Evolutionary conservation across 2,113 vertebrate species (phyloP).

Genomic region (Zonotrichia leucophrys): DNA sequence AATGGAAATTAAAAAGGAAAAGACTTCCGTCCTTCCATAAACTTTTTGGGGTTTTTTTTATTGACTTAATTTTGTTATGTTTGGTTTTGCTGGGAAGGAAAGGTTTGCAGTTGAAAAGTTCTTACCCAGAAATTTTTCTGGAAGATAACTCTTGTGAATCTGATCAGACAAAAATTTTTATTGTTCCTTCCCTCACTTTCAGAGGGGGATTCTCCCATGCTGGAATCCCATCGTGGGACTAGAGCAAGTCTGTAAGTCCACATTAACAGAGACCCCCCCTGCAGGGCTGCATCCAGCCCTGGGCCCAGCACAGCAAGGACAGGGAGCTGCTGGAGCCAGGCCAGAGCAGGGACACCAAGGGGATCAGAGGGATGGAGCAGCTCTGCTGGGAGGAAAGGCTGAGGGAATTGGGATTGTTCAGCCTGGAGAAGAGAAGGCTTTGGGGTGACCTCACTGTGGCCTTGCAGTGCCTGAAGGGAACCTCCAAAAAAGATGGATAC

Average conservation of each 20-base stretch:
- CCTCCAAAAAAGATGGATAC: background rate
- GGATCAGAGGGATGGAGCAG: background rate
- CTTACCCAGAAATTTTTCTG: background rate
- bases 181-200: background rate
- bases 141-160: background rate
- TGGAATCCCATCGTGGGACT: background rate
- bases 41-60: background rate
- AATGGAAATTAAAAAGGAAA: background rate
- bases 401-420: background rate
- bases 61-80: background rate
- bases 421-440: background rate
- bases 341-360: background rate
- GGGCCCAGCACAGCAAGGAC: background rate
- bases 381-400: background rate
- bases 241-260: background rate
- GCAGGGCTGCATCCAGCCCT: fast-evolving
- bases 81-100: background rate
- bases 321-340: background rate
- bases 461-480: background rate
- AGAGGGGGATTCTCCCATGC: background rate
- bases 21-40: background rate
- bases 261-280: background rate
- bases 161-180: background rate
- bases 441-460: background rate
- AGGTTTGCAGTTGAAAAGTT: background rate